Evolutionary conservation across 2,797 vertebrate genomes (phyloP), one percentile per base, ranked within the genome.

Genomic region (Bovichtus diacanthus): DNA sequence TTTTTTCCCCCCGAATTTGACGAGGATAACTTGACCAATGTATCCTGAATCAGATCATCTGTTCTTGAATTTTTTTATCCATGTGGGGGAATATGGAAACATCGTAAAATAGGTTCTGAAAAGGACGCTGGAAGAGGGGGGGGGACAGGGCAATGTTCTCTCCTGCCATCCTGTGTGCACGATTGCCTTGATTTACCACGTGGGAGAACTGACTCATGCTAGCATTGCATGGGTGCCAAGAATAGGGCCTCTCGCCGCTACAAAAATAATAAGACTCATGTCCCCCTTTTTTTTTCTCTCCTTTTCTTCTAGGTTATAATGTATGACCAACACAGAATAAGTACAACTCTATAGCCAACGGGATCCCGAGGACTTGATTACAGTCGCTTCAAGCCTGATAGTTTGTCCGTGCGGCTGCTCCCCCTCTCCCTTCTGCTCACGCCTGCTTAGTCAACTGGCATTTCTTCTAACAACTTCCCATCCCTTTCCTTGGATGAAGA

Each of bases 311-410:
- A 99, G 98, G 94, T 97, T 98, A 97, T 96, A 95, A 97, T 97
- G 96, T 95, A 96, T 87, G 94, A 96, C 94, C 96, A 97, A 95
- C 95, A 96, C 94, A 98, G 97, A 96, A 98, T 97, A 98, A 96
- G 95, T 95, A 96, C 95, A 84, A 95, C 94, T 97, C 97, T 99
- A 97, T 99, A 99, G 97, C 97, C 98, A 95, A 95, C 93, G 95
- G 95, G 94, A 94, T 94, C 90, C 88, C 86, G 87, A 95, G 97
- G 96, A 98, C 97, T 97, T 95, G 93, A 95, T 97, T 97, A 97
- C 96, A 96, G 97, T 97, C 95, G 94, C 96, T 97, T 96, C 94
- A 96, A 98, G 97, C 97, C 97, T 99, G 97, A 93, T 96, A 97
- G 96, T 97, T 98, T 96, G 95, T 95, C 95, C 93, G 94, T 94